Base-by-base conservation (phyloP, 2,113 vertebrate genomes). In the Polyodon spathula region DNA sequence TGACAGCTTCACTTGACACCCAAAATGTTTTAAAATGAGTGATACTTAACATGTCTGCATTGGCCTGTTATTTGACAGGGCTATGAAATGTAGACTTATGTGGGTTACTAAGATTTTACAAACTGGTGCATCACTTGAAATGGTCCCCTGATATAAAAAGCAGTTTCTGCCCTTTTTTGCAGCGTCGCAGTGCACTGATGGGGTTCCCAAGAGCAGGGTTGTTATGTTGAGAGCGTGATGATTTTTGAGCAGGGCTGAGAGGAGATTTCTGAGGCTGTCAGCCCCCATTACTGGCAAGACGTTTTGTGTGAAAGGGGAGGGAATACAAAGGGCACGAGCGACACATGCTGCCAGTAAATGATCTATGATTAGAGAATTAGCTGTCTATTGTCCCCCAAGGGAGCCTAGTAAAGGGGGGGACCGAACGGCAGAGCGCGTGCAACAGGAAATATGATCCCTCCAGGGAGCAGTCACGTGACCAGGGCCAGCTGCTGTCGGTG, bases 391-490 rank as follows among this genome's bases (percentile, higher is more conserved):
- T 52, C 54, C 55, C 9, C 15, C 43, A 39, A 53, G 42, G 39
- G 40, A 42, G 48, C 40, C 11, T 38, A 50, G n/a, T 50, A 50
- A 43, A 39, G 54, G 4, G 54, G 38, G 3, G 37, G 58, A 46
- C 46, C 5, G 46, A 10, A 50, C 46, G 46, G 37, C 8, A 54
- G 52, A n/a, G 52, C 6, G 55, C 40, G 38, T 15, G 9, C 55
- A 57, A 46, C 40, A 16, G 38, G 60, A 69, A 70, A 63, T 10
- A 40, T 11, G 4, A 37, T 38, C 41, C 40, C 12, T 51, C 66
- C 48, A 12, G 59, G 54, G 51, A 11, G 6, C 51, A 56, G 40
- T 53, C 62, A 64, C 27, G 39, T 68, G 69, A 74, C 1, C 64
- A 62, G 51, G 59, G 51, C 58, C 59, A 53, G 66, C 62, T 65